These are phyloP conservation scores for Raja brachyura DNA, from an alignment of 2,113 vertebrate genomes.

Conservation along the genomic window DNA sequence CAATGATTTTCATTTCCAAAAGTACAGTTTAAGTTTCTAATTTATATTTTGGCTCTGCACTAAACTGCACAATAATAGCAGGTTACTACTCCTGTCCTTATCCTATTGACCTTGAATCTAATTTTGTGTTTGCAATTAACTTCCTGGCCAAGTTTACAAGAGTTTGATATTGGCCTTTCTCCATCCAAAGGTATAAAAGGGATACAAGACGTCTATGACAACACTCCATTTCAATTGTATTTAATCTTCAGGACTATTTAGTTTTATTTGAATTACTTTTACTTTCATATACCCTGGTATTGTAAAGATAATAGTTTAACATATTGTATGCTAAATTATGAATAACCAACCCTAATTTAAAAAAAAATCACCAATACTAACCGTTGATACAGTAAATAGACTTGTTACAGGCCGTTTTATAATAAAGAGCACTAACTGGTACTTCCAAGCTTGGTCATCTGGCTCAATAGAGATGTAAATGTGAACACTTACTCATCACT, in stretches of 20 bases:
- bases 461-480: neutral
- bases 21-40: neutral
- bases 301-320: neutral
- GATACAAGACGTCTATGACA: neutral
- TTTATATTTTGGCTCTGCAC: neutral
- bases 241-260: neutral
- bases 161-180: neutral
- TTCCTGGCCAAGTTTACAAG: neutral
- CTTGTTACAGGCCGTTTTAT: neutral
- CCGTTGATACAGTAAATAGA: neutral
- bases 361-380: neutral
- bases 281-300: neutral
- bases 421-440: neutral
- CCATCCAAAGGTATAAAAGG: neutral
- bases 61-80: neutral
- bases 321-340: neutral
- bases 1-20: neutral
- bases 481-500: neutral
- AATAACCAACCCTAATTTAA: neutral
- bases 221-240: neutral
- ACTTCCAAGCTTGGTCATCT: neutral
- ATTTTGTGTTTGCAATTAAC: neutral
- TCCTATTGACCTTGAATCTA: neutral
- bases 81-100: neutral
- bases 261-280: neutral